These are phyloP conservation scores for Labrus mixtus DNA, from an alignment of 2,113 vertebrate species.

Conservation along the genomic window DNA sequence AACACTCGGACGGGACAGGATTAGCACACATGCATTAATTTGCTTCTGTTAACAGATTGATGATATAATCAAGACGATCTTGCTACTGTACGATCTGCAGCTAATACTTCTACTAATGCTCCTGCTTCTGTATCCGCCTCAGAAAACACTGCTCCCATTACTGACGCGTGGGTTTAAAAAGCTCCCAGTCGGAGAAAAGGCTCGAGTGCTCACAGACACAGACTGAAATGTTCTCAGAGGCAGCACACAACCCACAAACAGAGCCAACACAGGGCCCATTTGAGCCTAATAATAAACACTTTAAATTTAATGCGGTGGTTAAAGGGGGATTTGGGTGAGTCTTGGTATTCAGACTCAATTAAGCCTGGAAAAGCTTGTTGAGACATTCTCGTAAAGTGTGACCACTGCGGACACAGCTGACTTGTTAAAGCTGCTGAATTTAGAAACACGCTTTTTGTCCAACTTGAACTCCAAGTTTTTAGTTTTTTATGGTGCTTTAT, in stretches of 20 bases:
- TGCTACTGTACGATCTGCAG: background rate
- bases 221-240: background rate
- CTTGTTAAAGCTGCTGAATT: constrained; percentile 1
- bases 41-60: too few relatives aligned
- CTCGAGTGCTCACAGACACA: background rate
- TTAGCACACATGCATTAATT: too few relatives aligned
- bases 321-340: background rate
- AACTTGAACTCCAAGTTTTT: background rate
- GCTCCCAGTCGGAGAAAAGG: background rate
- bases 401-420: background rate
- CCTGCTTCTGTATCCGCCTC: background rate
- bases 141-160: background rate
- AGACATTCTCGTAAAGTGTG: background rate
- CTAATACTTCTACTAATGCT: background rate
- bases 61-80: too few relatives aligned
- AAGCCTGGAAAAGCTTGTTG: background rate
- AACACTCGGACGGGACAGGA: too few relatives aligned
- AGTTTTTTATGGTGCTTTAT: background rate
- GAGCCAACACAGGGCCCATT: constrained; percentile 4
- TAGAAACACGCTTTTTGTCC: background rate
- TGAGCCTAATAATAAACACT: constrained; percentile 16
- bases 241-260: constrained; percentile 2
- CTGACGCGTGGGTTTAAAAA: background rate
- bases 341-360: constrained; percentile 7
- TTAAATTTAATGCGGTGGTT: constrained; percentile 1